Evolutionary conservation across 2,113 vertebrate genomes (phyloP).

Genomic region (Channa argus): DNA sequence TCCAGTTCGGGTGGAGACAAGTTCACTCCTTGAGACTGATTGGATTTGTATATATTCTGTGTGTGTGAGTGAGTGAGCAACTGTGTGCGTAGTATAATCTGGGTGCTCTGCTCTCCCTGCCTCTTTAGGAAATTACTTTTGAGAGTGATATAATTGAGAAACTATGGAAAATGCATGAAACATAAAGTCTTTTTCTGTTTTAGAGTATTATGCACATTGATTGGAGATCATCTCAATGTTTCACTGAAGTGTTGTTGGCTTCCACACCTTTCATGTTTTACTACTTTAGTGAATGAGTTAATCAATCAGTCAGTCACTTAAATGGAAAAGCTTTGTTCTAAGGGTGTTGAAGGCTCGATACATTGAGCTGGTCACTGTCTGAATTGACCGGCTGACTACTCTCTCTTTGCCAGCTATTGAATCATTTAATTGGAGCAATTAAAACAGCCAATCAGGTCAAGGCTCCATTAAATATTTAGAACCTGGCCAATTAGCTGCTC

Average conservation of each 20-base stretch:
- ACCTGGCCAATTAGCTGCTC: conserved; percentile 75
- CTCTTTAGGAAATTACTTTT: conserved; percentile 54
- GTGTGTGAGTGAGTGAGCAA: conserved; percentile 30
- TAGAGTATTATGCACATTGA: conserved; percentile 2
- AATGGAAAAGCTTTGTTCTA: conserved; percentile 43
- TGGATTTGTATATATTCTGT: conserved; percentile 67
- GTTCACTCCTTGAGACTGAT: conserved; percentile 71
- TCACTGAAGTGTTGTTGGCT: not conserved
- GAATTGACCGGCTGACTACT: conserved; percentile 50
- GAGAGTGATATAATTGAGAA: conserved; percentile 38
- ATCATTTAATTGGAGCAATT: conserved; percentile 81
- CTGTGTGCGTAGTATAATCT: conserved; percentile 45
- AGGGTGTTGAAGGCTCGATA: conserved; percentile 57
- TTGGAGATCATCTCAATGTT: conserved; percentile 5
- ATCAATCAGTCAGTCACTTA: conserved; percentile 60
- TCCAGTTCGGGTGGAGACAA: conserved; percentile 68
- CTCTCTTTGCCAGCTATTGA: conserved; percentile 68
- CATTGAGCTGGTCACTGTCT: conserved; percentile 53
- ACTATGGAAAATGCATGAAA: not conserved
- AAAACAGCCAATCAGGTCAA: conserved; percentile 78
- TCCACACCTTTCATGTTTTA: conserved; percentile 15
- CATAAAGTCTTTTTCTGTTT: conserved; percentile 1
- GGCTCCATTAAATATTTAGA: conserved; percentile 77
- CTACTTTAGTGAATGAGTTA: conserved; percentile 42
- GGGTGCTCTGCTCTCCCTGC: conserved; percentile 21